A percentile compares a stretch with the other conserved stretches of the same genome.
phyloP scores from a whole-genome alignment of 2,888 invertebrate genomes.

The Camponotus fellah region DNA sequence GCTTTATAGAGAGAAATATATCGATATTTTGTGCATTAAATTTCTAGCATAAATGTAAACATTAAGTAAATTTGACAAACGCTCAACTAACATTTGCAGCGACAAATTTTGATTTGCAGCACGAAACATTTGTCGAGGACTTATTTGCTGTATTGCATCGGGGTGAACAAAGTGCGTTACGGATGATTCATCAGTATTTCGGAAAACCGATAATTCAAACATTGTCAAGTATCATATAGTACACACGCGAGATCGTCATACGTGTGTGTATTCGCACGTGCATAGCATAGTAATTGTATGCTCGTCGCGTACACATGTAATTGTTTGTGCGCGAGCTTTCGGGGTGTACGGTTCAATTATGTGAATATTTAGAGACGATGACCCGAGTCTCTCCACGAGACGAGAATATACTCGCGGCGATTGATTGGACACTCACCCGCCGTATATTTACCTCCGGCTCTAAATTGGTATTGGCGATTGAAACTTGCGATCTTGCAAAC shows the following conservation, averaged over 20 bases:
- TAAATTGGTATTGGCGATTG: not conserved
- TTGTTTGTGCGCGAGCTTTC: not conserved
- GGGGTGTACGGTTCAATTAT: constrained; percentile 55
- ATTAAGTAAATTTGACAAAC: not conserved
- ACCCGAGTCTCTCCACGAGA: constrained; percentile 68
- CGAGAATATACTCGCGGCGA: constrained; percentile 17
- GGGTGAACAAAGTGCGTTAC: not conserved
- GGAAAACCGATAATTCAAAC: constrained; percentile 60
- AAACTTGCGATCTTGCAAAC: not conserved
- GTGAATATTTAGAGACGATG: constrained; percentile 74
- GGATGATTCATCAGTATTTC: constrained; percentile 56
- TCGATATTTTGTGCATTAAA: constrained; percentile 7
- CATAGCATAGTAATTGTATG: not conserved
- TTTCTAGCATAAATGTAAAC: not conserved
- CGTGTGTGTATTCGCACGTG: not conserved
- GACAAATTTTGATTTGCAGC: constrained; percentile 18
- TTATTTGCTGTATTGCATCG: constrained; percentile 9
- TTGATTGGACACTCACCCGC: constrained; percentile 1
- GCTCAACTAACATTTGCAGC: not conserved
- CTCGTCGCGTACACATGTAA: not conserved
- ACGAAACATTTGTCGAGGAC: not conserved
- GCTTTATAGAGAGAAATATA: not conserved
- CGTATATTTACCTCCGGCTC: constrained; percentile 19
- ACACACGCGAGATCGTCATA: constrained; percentile 19
- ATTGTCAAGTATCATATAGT: constrained; percentile 49